Evolutionary conservation across 1,140 invertebrate species (phyloP).

Genomic region (Ostrea denselamellosa): DNA sequence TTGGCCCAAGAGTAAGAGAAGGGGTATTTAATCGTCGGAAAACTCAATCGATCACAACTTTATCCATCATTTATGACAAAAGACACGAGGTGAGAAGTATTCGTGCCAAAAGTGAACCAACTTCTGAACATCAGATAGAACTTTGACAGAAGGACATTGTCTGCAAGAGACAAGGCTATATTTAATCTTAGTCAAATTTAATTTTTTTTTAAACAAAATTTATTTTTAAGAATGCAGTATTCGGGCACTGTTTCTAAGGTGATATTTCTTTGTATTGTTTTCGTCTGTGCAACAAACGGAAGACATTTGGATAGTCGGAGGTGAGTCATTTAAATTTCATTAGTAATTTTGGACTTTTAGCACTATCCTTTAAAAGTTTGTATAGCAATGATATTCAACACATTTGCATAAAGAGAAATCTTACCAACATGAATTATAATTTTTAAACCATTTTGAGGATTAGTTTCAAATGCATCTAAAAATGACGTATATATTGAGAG

Average conservation of each 20-base stretch:
- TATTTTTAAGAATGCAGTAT: not conserved
- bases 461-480: too few relatives aligned
- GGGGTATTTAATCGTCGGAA: conserved; percentile 14
- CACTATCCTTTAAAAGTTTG: too few relatives aligned
- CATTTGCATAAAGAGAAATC: too few relatives aligned
- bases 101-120: not conserved
- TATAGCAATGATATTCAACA: too few relatives aligned
- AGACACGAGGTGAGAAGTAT: conserved; percentile 15
- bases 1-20: not conserved
- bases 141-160: not conserved
- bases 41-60: not conserved
- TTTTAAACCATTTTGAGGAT: too few relatives aligned
- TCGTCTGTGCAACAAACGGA: conserved; percentile 5
- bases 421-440: too few relatives aligned
- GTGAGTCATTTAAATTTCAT: not conserved
- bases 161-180: not conserved
- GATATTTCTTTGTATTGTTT: not conserved
- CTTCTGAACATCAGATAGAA: not conserved
- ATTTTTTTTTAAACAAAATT: not conserved
- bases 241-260: not conserved
- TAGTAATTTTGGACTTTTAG: too few relatives aligned
- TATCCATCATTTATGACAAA: conserved; percentile 10
- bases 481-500: too few relatives aligned
- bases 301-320: conserved; percentile 12
- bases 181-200: not conserved